Evolutionary conservation across 2,888 invertebrate genomes (phyloP).

Genomic region (Pherbina coryleti): DNA sequence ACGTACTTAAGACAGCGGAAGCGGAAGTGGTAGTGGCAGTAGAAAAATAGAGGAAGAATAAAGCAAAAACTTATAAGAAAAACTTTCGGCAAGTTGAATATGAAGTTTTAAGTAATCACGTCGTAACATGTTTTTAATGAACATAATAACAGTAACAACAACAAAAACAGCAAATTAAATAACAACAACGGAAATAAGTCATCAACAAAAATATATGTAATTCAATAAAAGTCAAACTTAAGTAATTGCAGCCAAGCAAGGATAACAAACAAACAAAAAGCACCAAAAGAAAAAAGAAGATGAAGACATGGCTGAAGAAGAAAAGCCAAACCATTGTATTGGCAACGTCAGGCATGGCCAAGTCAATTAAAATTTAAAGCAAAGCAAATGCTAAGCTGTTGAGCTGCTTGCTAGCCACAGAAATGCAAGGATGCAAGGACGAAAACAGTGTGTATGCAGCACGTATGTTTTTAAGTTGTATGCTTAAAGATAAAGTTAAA

Average conservation of each 20-base stretch:
- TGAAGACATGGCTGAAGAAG: not conserved
- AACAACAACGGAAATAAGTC: conserved; percentile 29
- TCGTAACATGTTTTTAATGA: conserved; percentile 37
- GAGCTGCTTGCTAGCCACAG: not conserved
- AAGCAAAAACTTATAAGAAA: not conserved
- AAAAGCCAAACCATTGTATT: not conserved
- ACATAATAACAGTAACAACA: conserved; percentile 12
- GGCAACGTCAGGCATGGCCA: not conserved
- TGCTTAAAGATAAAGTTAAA: not conserved
- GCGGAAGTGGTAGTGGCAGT: conserved; percentile 9
- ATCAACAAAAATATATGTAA: conserved; percentile 30
- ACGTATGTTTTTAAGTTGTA: not conserved
- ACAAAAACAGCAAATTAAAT: not conserved
- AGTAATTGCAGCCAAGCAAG: conserved; percentile 25
- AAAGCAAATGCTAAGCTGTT: not conserved
- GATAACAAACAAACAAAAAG: not conserved
- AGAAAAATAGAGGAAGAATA: not conserved
- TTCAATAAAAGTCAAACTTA: conserved; percentile 37
- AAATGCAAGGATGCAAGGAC: too few relatives aligned
- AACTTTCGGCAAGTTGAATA: conserved; percentile 5
- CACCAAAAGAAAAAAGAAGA: not conserved
- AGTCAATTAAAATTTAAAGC: conserved; percentile 34
- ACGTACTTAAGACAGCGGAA: conserved; percentile 11
- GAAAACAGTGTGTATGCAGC: too few relatives aligned
- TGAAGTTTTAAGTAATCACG: conserved; percentile 35